These are phyloP conservation scores for Trissolcus brochymenae DNA, from an alignment of 2,888 invertebrate genomes.

Conservation along the genomic window DNA sequence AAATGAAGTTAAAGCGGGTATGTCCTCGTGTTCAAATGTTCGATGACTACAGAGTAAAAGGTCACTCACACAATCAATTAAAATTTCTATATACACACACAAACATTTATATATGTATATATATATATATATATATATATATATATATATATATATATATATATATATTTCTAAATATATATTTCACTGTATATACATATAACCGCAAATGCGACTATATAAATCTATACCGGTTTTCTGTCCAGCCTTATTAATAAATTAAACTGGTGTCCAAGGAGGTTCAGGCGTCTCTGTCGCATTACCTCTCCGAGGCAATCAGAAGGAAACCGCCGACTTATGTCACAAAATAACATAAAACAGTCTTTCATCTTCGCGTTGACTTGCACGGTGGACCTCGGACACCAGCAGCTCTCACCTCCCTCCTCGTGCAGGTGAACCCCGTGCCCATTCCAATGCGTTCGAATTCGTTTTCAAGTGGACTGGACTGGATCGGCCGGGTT, in stretches of 20 bases:
- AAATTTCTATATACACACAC: constrained; percentile 17
- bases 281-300: constrained; percentile 57
- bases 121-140: constrained; percentile 16
- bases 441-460: constrained; percentile 52
- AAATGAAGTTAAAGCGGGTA: constrained; percentile 13
- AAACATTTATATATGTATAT: constrained; percentile 15
- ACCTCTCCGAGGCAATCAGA: constrained; percentile 15
- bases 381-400: constrained; percentile 24
- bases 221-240: constrained; percentile 68
- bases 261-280: constrained; percentile 67
- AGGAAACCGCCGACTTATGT: constrained; percentile 41
- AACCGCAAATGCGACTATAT: constrained; percentile 61
- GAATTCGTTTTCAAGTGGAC: constrained; percentile 49
- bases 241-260: constrained; percentile 71
- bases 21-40: constrained; percentile 29
- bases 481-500: constrained; percentile 33
- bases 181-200: constrained; percentile 13
- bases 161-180: constrained; percentile 21
- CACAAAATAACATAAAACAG: constrained; percentile 43
- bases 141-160: constrained; percentile 18
- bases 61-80: constrained; percentile 31
- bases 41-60: constrained; percentile 24
- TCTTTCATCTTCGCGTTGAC: constrained; percentile 30
- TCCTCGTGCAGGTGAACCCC: constrained; percentile 13
- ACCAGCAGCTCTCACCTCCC: constrained; percentile 31